Conservation (phyloP, 2,888 invertebrate species). For the Melinaea menophilus region DNA sequence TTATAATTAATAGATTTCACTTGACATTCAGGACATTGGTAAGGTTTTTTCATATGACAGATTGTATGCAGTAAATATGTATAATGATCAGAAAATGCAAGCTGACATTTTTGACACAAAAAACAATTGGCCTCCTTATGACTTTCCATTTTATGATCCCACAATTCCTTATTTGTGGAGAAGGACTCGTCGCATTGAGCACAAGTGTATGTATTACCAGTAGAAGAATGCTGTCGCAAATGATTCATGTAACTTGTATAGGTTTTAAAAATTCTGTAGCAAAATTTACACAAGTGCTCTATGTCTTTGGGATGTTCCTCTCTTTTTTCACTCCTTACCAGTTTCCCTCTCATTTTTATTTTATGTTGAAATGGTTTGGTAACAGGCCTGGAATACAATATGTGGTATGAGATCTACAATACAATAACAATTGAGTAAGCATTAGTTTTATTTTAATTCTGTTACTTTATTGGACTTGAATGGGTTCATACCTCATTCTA, state of each 20-base stretch:
- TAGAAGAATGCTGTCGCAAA: slow-evolving; percentile 3
- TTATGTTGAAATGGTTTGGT: slow-evolving; percentile 4
- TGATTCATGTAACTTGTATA: neutral
- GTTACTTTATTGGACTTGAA: too few relatives aligned
- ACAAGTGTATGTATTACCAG: slow-evolving; percentile 4
- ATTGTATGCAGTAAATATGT: slow-evolving; percentile 14
- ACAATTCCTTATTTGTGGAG: slow-evolving; percentile 9
- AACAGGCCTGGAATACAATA: neutral
- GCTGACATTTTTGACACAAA: slow-evolving; percentile 17
- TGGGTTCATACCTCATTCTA: too few relatives aligned
- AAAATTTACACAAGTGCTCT: slow-evolving; percentile 4
- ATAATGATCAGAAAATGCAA: slow-evolving; percentile 15
- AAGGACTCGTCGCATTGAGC: slow-evolving; percentile 17
- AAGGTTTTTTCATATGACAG: slow-evolving; percentile 11
- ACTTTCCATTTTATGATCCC: slow-evolving; percentile 8
- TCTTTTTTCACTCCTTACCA: neutral
- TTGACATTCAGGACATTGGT: slow-evolving; percentile 12
- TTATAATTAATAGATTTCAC: neutral
- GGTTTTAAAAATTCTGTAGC: neutral
- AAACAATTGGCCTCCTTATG: slow-evolving; percentile 15
- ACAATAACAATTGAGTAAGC: too few relatives aligned
- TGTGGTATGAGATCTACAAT: too few relatives aligned
- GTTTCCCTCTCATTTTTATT: neutral
- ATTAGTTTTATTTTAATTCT: too few relatives aligned
- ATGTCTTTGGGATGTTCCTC: neutral